phyloP scores from a whole-genome alignment of 2,113 vertebrate genomes.

The Catagonus wagneri region DNA sequence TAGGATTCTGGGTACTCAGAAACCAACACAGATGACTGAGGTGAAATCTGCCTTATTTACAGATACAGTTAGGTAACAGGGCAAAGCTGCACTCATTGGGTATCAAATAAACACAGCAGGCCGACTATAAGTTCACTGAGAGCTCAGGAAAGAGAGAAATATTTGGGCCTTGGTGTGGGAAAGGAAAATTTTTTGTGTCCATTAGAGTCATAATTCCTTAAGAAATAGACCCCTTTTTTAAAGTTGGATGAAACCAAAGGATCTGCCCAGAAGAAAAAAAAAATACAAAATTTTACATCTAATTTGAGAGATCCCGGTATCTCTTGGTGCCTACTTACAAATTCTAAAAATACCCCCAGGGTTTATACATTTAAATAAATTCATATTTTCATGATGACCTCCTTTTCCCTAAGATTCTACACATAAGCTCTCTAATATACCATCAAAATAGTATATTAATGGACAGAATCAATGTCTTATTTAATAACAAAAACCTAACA shows the following conservation, averaged over 20 bases:
- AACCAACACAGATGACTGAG: neutral
- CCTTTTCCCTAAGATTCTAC: neutral
- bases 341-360: neutral
- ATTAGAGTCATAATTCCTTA: neutral
- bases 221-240: neutral
- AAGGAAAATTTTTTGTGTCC: neutral
- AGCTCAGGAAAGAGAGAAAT: neutral
- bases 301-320: neutral
- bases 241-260: neutral
- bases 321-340: neutral
- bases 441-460: neutral
- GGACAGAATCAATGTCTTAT: neutral
- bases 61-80: neutral
- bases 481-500: neutral
- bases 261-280: neutral
- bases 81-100: neutral
- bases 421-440: neutral
- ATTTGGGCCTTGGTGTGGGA: fast-evolving
- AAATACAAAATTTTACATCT: neutral
- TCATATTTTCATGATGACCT: neutral
- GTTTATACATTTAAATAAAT: slow-evolving; percentile 41
- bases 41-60: neutral
- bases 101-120: neutral
- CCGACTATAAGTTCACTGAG: neutral
- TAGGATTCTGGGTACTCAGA: neutral